Evolutionary conservation across 1,140 invertebrate genomes (phyloP).

Genomic region (Trachymyrmex septentrionalis): DNA sequence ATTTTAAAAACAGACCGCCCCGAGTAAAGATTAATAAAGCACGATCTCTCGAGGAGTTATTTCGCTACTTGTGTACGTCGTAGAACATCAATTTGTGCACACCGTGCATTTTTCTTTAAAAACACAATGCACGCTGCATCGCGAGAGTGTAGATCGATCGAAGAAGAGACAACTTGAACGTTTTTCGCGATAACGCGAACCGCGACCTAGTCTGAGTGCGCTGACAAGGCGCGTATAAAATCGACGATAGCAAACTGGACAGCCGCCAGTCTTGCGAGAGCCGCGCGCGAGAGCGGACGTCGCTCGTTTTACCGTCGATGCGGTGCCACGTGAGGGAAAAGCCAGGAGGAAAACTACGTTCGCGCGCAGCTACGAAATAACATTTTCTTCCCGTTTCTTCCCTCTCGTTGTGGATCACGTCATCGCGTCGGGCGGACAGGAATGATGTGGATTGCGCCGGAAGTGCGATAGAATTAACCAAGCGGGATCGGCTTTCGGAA

Average conservation of each 20-base stretch:
- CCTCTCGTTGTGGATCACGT: constrained; percentile 40
- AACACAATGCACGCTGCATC: background rate
- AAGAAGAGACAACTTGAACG: background rate
- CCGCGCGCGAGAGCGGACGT: constrained; percentile 75
- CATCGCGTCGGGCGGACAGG: constrained; percentile 16
- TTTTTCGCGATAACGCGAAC: constrained; percentile 65
- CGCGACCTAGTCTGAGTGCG: constrained; percentile 52
- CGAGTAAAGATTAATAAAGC: background rate
- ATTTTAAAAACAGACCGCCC: no score
- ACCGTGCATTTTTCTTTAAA: background rate
- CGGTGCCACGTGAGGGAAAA: constrained; percentile 63
- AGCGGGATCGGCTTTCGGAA: constrained; percentile 6
- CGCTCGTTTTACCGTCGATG: constrained; percentile 67
- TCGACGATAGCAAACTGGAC: constrained; percentile 74
- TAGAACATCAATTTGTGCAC: background rate
- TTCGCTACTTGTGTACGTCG: background rate
- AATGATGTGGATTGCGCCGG: constrained; percentile 37
- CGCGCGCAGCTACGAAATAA: constrained; percentile 2
- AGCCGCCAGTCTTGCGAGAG: constrained; percentile 75
- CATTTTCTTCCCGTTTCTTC: constrained; percentile 53
- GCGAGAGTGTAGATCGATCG: constrained; percentile 28
- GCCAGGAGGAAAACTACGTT: constrained; percentile 40
- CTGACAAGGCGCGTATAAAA: constrained; percentile 74
- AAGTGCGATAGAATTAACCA: constrained; percentile 35
- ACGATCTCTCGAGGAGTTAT: background rate